phyloP scores from a whole-genome alignment of 2,888 invertebrate species.

The Yponomeuta evonymella region DNA sequence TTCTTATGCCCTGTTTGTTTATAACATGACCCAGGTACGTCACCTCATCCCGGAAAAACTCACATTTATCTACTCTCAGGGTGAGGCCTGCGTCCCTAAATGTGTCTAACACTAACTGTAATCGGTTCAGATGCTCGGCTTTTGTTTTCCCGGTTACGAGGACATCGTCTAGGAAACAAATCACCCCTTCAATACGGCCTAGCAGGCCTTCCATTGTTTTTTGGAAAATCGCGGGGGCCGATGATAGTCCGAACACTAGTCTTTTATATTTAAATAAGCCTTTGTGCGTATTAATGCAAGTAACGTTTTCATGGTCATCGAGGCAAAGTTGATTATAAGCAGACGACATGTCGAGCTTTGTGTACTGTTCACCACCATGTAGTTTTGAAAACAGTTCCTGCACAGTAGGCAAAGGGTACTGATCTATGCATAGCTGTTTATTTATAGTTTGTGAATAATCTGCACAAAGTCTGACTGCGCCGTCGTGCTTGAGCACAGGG shows the following conservation, averaged over 20 bases:
- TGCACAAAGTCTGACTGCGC: not conserved
- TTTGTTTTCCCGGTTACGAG: not conserved
- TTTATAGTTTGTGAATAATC: constrained; percentile 13
- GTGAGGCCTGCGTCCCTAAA: not conserved
- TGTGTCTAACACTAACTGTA: not conserved
- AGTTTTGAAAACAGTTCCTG: constrained; percentile 11
- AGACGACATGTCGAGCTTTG: constrained; percentile 1
- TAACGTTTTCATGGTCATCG: not conserved
- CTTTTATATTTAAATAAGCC: constrained; percentile 4
- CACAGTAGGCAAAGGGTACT: constrained; percentile 8
- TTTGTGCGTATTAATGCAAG: constrained; percentile 9
- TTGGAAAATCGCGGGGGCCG: constrained; percentile 16
- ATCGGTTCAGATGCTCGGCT: not conserved
- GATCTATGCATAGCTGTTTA: not conserved
- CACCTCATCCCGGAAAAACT: not conserved
- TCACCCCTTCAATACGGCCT: constrained; percentile 1
- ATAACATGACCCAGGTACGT: constrained; percentile 2
- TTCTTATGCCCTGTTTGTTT: not conserved
- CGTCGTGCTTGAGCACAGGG: constrained; percentile 3
- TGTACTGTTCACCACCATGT: not conserved
- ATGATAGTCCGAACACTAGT: constrained; percentile 7
- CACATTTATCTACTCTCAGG: not conserved
- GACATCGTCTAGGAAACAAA: constrained; percentile 1
- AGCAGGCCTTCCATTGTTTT: constrained; percentile 16
- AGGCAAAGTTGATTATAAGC: constrained; percentile 2